phyloP scores from a whole-genome alignment of 2,888 invertebrate genomes.

The Melieria picta region DNA sequence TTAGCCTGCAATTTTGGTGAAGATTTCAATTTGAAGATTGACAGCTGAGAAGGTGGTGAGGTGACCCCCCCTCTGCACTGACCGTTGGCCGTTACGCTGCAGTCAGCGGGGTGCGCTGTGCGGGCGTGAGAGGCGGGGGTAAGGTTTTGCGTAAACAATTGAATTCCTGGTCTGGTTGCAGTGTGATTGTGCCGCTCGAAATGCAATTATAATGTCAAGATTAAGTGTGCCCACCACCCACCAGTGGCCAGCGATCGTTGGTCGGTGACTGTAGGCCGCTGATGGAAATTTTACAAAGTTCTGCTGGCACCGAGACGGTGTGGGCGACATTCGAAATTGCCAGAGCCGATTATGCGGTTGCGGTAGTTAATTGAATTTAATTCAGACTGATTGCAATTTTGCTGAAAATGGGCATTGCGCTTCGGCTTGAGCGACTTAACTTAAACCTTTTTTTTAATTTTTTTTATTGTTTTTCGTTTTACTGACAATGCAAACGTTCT shows the following conservation, averaged over 20 bases:
- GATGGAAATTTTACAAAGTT: too few relatives aligned
- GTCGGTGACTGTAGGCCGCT: background rate
- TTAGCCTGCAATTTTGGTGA: background rate
- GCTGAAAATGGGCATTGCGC: background rate
- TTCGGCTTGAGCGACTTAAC: conserved; percentile 5
- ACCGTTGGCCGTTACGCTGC: background rate
- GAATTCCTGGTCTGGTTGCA: background rate
- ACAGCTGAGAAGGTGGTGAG: conserved; percentile 4
- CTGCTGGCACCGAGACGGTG: background rate
- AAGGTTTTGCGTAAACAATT: background rate
- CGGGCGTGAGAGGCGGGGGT: too few relatives aligned
- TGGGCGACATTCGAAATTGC: background rate
- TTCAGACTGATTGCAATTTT: conserved; percentile 5
- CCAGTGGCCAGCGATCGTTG: conserved; percentile 15
- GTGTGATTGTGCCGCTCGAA: conserved; percentile 16
- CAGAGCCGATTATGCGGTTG: conserved; percentile 12
- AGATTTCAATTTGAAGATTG: conserved; percentile 23
- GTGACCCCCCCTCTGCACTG: too few relatives aligned
- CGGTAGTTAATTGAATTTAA: conserved; percentile 30
- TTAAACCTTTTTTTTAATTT: too few relatives aligned
- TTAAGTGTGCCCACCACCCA: conserved; percentile 29
- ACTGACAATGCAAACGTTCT: too few relatives aligned
- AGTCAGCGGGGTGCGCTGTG: background rate
- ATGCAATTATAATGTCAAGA: conserved; percentile 41
- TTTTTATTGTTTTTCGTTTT: too few relatives aligned